phyloP scores from a whole-genome alignment of 2,888 invertebrate genomes.

The Melangyna quadrimaculata region DNA sequence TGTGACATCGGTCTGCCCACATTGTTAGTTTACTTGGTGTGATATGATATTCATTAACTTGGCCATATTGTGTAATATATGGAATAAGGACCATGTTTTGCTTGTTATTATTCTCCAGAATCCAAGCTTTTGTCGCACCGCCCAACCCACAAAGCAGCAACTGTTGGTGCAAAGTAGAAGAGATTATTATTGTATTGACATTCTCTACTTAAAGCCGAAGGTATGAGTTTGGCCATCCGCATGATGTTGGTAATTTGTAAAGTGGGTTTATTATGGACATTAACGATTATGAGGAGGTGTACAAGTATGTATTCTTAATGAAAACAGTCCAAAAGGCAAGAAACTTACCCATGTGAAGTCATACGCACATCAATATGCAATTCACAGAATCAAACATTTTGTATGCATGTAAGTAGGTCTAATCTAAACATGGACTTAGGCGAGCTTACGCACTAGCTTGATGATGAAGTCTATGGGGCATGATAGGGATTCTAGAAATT shows the following conservation, averaged over 20 bases:
- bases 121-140: not conserved
- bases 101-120: constrained; percentile 22
- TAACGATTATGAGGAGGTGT: constrained; percentile 25
- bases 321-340: not conserved
- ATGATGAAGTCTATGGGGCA: not conserved
- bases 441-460: not conserved
- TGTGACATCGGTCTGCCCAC: constrained; percentile 47
- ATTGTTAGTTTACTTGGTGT: constrained; percentile 50
- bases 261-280: constrained; percentile 37
- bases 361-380: not conserved
- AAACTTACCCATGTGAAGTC: not conserved
- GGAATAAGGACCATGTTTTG: constrained; percentile 37
- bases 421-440: constrained; percentile 3
- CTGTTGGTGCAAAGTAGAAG: constrained; percentile 35
- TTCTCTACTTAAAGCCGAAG: not conserved
- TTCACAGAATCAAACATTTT: not conserved
- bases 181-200: constrained; percentile 41
- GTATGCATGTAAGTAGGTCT: no score
- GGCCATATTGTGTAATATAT: constrained; percentile 42
- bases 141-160: constrained; percentile 5
- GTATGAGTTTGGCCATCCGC: not conserved
- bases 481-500: not conserved
- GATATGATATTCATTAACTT: constrained; percentile 65
- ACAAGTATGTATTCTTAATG: constrained; percentile 4
- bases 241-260: constrained; percentile 33